Base-by-base conservation (phyloP, 2,888 invertebrate species). In the Drosophila pseudotakahashii region DNA sequence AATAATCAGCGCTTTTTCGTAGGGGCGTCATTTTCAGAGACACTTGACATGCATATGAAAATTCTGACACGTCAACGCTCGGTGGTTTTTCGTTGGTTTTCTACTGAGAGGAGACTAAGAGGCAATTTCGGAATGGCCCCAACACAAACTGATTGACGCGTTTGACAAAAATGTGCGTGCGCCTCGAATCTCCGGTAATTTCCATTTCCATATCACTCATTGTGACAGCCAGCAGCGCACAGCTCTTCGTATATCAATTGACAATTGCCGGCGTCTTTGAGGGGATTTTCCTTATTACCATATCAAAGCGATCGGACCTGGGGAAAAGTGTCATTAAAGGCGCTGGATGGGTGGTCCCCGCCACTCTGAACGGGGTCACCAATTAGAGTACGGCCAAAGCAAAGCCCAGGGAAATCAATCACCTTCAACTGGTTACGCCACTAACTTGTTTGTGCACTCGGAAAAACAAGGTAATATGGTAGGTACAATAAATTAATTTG, bases 1-100 rank as follows among this genome's bases (percentile, higher is more conserved):
- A 62, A 58, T 81, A 84, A 84, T 88, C 88, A 82, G 85, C 70
- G 76, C 52, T 80, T 79, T 79, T 79, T 77, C 77, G 71, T 81
- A 75, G 87, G 83, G 84, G 88, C 80, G 82, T 77, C 69, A 66
- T 53, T 67, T 44, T 47, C 14, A 3, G 37, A 89, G 88, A 89
- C 88, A 90, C 88, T 88, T 90, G 89, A 91, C 90, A 89, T 90
- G 90, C 90, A 90, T 91, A 91, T 90, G 89, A 91, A 90, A 91
- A 91, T 91, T 91, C 85, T 91, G 90, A 91, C 91, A 91, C 91
- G 91, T 91, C 91, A 91, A 89, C 91, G 90, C 88, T 71, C 74
- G 74, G 73, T 57, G 78, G 70, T 80, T 73, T 73, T 77, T 32
- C 6, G 23, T 9, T 36, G 11, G 13, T 32, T 6, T 26, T 37